Evolutionary conservation across 2,888 invertebrate species (phyloP).

Genomic region (Argyra leucocephala): DNA sequence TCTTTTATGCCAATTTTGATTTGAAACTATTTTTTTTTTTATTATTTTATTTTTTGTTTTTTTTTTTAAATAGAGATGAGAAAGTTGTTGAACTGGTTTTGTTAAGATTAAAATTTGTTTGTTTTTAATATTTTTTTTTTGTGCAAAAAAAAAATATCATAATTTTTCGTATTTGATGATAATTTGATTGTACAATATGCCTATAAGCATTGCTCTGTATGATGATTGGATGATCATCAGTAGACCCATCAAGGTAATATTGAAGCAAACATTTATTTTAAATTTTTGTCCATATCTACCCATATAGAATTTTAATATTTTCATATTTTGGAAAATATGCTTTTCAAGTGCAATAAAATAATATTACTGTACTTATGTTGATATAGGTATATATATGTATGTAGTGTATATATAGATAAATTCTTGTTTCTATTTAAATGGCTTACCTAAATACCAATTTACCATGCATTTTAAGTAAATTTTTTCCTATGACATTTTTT

Average conservation of each 20-base stretch:
- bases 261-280: too few species aligned
- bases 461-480: not conserved
- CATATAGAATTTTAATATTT: not conserved
- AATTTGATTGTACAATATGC: not conserved
- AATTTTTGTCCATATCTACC: not conserved
- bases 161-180: not conserved
- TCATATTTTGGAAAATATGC: too few species aligned
- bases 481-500: not conserved
- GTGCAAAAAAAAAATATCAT: not conserved
- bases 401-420: not conserved
- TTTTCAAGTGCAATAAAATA: not conserved
- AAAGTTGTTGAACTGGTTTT: slow-evolving; percentile 6
- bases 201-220: not conserved
- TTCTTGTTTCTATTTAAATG: not conserved
- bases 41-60: not conserved
- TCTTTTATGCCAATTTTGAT: too few species aligned
- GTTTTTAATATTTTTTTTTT: not conserved
- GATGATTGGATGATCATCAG: too few species aligned
- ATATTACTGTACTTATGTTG: too few species aligned
- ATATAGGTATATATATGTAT: not conserved
- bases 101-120: not conserved
- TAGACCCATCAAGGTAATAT: too few species aligned
- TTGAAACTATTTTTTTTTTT: not conserved
- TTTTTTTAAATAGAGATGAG: not conserved
- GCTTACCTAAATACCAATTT: not conserved